These are phyloP conservation scores for Albula glossodonta DNA, from an alignment of 2,113 vertebrate species.

Conservation along the genomic window DNA sequence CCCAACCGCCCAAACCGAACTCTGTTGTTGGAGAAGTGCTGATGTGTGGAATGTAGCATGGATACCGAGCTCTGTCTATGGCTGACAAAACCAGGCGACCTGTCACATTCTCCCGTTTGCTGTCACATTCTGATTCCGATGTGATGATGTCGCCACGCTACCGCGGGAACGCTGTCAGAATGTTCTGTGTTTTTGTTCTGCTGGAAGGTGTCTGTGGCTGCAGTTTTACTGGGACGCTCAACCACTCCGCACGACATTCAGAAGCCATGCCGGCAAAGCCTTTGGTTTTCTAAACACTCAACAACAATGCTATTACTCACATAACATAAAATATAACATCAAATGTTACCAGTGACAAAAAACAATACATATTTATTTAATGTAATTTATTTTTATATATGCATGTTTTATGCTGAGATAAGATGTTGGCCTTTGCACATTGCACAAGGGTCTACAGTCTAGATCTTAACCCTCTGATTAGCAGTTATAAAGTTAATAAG, in stretches of 20 bases:
- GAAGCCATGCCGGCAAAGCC: not conserved
- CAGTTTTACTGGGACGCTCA: not conserved
- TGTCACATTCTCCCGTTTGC: not conserved
- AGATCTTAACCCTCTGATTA: not conserved
- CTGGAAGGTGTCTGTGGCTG: not conserved
- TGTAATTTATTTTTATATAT: not conserved
- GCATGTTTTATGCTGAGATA: not conserved
- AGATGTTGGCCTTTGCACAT: not conserved
- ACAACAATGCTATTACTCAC: not conserved
- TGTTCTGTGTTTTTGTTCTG: not conserved
- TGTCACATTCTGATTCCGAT: not conserved
- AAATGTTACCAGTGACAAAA: not conserved
- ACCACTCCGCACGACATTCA: not conserved
- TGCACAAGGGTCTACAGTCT: not conserved
- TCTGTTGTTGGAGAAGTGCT: not conserved
- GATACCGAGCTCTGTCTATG: slow-evolving; percentile 15
- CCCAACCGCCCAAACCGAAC: not conserved
- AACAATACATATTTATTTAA: not conserved
- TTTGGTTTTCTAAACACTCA: too few relatives aligned
- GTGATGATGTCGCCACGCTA: not conserved
- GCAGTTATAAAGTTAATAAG: not conserved
- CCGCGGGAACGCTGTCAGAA: not conserved
- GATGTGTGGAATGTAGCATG: slow-evolving; percentile 31
- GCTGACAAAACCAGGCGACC: not conserved
- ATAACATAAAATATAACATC: not conserved